Base-by-base conservation (phyloP, 2,888 invertebrate species). In the Monochamus alternatus region DNA sequence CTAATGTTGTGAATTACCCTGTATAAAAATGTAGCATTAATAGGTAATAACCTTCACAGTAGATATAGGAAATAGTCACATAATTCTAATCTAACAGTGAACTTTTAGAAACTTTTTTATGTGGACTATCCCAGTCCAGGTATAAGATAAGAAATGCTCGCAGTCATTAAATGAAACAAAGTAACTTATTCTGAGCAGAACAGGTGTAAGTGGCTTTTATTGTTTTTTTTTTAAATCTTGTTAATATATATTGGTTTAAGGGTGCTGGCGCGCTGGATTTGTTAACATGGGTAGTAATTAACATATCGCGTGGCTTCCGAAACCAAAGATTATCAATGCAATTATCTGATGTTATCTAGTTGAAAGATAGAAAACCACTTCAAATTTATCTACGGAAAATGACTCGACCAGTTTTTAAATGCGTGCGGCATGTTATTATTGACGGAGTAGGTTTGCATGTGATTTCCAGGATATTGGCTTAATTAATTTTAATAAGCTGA, bases 281-380 rank as follows among this genome's bases (percentile, higher is more conserved):
- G 58, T 32, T 60, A 30, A 31, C 32, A 60, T 14, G 78, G 79
- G 80, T 81, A 81, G 80, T 81, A 79, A 82, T 82, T 82, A 82
- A 81, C 79, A 80, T 82, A 81, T 78, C 79, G 78, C 80, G 81
- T 78, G 75, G 80, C 82, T 81, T 78, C 82, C 78, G 81, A 82
- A 82, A 82, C 62, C 30, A 73, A 70, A 75, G 65, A 78, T 31
- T 58, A 55, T 58, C 68, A 32, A 9, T 22, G 58, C 58, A 68
- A 68, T 68, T 68, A 68, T 58, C 22, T 38, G 68, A 68, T 68
- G 55, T 5, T 38, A 68, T 68, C 68, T 58, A 58, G 68, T 5
- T 9, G 22, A 58, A 38, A 68, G 58, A 38, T 43, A 32, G 38
- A 51, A 10, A 38, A 43, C 58, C 22, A 43, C 43, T 32, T 55